Conservation (phyloP, 2,888 invertebrate species). For the Rotaria macrura region DNA sequence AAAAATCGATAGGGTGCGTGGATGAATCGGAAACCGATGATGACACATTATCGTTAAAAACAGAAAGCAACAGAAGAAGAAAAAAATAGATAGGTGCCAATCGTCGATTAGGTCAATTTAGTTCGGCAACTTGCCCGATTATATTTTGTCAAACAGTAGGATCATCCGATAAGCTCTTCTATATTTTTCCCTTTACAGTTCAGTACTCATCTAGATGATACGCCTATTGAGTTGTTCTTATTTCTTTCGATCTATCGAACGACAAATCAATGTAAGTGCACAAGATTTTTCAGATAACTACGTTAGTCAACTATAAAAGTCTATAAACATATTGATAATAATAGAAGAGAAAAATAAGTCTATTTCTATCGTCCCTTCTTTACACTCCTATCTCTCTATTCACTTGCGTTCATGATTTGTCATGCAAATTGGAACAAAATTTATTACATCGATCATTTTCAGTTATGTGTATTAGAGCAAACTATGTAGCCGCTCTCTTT, state of each 20-base stretch:
- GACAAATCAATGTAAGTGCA: not conserved
- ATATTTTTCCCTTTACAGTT: not conserved
- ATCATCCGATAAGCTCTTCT: not conserved
- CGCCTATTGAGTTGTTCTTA: not conserved
- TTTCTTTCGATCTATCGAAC: not conserved
- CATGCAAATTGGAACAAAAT: conserved; percentile 12
- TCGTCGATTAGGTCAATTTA: not conserved
- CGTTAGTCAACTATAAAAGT: not conserved
- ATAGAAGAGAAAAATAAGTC: not conserved
- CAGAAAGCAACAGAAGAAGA: not conserved
- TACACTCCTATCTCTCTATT: not conserved
- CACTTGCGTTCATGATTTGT: not conserved
- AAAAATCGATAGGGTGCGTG: not conserved
- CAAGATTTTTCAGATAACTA: not conserved
- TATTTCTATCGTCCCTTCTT: not conserved
- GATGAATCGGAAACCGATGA: not conserved
- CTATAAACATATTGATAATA: not conserved
- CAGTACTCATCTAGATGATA: not conserved
- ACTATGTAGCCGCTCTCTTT: not conserved
- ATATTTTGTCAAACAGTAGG: not conserved
- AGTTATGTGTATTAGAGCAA: not conserved
- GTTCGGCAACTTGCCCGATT: not conserved
- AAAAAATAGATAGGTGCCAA: not conserved
- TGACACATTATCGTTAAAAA: not conserved
- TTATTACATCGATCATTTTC: conserved; percentile 12